phyloP scores from a whole-genome alignment of 2,797 vertebrate genomes.

The Forpus xanthops region DNA sequence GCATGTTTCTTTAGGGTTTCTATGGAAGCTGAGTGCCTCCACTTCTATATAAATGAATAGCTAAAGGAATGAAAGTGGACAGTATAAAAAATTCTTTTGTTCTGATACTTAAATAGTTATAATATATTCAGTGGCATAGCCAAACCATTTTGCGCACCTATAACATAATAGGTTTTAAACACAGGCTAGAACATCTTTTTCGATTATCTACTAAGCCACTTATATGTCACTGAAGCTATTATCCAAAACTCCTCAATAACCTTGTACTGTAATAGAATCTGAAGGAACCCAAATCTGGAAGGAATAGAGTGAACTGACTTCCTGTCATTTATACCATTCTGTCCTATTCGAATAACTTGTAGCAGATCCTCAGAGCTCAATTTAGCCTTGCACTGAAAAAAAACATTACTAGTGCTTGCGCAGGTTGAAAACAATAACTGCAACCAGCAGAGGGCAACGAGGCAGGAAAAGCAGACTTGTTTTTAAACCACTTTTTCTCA shows the following conservation, averaged over 20 bases:
- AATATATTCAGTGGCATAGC: not conserved
- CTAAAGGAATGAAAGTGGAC: not conserved
- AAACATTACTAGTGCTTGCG: not conserved
- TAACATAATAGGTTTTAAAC: not conserved
- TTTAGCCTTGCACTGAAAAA: not conserved
- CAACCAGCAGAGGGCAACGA: not conserved
- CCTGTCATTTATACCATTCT: not conserved
- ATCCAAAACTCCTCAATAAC: not conserved
- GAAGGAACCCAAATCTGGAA: not conserved
- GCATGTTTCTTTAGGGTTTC: not conserved
- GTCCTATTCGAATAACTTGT: not conserved
- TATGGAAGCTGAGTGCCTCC: not conserved
- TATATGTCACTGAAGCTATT: not conserved
- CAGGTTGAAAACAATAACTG: not conserved
- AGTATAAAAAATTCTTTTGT: not conserved
- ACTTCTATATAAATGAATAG: not conserved
- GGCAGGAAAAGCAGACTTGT: not conserved
- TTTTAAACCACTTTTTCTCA: not conserved
- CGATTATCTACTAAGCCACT: not conserved
- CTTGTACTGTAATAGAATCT: not conserved
- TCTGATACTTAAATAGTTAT: not conserved
- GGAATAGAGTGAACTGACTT: not conserved
- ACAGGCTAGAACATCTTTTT: not conserved
- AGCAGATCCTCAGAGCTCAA: not conserved
- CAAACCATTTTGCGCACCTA: not conserved